Evolutionary conservation across 1,140 invertebrate species (phyloP), one percentile per base, ranked within the genome.

Genomic region (Hypothenemus hampei): DNA sequence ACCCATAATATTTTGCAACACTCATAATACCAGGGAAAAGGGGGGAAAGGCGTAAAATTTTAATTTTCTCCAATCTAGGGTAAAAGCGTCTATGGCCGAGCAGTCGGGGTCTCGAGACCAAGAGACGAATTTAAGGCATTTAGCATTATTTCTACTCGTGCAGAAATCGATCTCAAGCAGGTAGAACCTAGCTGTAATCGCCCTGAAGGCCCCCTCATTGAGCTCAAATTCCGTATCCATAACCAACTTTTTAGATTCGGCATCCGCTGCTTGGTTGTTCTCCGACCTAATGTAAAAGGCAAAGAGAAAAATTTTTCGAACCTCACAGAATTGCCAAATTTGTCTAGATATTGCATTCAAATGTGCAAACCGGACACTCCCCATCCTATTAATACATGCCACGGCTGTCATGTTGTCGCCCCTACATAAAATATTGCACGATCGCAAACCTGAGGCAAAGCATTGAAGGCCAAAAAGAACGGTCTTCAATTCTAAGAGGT

Each of bases 1-100:
- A 16, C 6, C 15, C 15, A 57, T 57, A 37, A 62, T 61, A 60
- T 66, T 66, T 20, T 55, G 26, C 33, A 65, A 49, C n/a, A 55
- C 57, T 49, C 58, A 58, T 3, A 59, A 26, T 40, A 67, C 57
- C 16, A 64, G 3, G 1, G 50, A 20, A 50, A 67, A 60, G 15
- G 63, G 64, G n/a, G 62, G 64, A 53, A 67, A 66, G 15, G 62
- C 63, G 22, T 67, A 66, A 59, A 65, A 65, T 11, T 44, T 56
- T 8, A 31, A 44, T 18, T 58, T 21, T 21, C 19, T 48, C 60
- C 65, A 65, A 16, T 35, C 44, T 15, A 65, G 10, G 6, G 65
- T 62, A 46, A 66, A 68, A 4, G 66, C 64, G 43, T 68, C 66
- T 7, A 62, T 16, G 3, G 50, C 59, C 15, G 44, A 50, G 1